These are phyloP conservation scores for Isurus oxyrinchus DNA, from an alignment of 2,113 vertebrate genomes.

Conservation along the genomic window DNA sequence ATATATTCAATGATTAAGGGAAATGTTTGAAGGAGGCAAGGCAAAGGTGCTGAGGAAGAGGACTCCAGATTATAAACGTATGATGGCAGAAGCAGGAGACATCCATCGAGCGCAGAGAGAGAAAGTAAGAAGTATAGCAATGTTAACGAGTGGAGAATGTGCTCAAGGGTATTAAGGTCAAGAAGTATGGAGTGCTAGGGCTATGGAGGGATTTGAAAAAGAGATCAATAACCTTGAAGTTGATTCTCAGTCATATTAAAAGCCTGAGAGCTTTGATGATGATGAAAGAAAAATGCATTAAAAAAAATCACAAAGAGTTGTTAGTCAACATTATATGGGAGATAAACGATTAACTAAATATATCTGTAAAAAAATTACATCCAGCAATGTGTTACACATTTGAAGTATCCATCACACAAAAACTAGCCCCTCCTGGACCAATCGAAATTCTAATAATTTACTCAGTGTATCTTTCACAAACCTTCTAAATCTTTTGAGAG, in stretches of 20 bases:
- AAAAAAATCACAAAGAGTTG: neutral
- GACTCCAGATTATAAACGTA: neutral
- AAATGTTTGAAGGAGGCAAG: too few relatives aligned
- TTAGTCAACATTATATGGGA: neutral
- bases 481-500: neutral
- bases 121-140: neutral
- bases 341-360: neutral
- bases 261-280: neutral
- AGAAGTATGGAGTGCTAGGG: neutral
- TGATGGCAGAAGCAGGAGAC: neutral
- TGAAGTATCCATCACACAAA: neutral
- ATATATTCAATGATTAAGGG: too few relatives aligned
- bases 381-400: neutral
- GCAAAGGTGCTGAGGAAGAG: neutral
- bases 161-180: neutral
- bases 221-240: neutral
- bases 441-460: neutral
- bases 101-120: neutral
- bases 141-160: neutral
- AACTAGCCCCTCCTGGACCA: neutral
- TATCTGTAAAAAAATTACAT: neutral
- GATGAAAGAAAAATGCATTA: neutral
- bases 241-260: neutral
- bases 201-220: neutral
- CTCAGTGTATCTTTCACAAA: neutral